A percentile compares a stretch with the other conserved stretches of the same genome.
These are phyloP conservation scores for Anolis sagrei DNA, from an alignment of 2,113 vertebrate species.

Conservation along the genomic window DNA sequence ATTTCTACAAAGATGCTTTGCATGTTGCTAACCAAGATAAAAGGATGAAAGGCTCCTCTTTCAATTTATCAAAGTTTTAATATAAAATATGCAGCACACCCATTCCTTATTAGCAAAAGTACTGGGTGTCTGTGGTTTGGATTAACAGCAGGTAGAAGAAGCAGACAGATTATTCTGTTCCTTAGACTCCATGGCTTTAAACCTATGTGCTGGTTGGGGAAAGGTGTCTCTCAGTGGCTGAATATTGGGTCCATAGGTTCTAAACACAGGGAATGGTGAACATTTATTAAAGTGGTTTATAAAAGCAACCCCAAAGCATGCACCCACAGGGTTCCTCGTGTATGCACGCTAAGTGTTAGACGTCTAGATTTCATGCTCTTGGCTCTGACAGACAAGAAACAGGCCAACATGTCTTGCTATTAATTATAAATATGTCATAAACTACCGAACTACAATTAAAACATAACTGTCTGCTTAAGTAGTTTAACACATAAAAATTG, in stretches of 20 bases:
- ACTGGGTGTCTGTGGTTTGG: no score
- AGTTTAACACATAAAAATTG: background rate
- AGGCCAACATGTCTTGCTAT: background rate
- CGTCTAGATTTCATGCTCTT: background rate
- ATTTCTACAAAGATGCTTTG: constrained; percentile 25
- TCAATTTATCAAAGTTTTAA: background rate
- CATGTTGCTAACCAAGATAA: background rate
- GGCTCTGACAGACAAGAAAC: no score
- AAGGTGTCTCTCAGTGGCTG: background rate
- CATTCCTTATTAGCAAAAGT: background rate
- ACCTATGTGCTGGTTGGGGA: background rate
- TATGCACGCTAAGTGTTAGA: background rate
- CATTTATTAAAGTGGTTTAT: background rate
- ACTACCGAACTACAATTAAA: background rate
- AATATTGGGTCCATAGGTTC: background rate
- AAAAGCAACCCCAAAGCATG: background rate
- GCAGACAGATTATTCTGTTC: background rate
- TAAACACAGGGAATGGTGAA: background rate
- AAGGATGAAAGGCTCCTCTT: constrained; percentile 1
- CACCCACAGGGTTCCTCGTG: background rate
- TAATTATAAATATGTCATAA: background rate
- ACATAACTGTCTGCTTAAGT: background rate
- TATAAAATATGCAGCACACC: background rate
- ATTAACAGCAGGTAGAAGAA: no score
- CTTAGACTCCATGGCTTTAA: background rate